phyloP scores from a whole-genome alignment of 1,140 invertebrate species.

The Microplitis demolitor region DNA sequence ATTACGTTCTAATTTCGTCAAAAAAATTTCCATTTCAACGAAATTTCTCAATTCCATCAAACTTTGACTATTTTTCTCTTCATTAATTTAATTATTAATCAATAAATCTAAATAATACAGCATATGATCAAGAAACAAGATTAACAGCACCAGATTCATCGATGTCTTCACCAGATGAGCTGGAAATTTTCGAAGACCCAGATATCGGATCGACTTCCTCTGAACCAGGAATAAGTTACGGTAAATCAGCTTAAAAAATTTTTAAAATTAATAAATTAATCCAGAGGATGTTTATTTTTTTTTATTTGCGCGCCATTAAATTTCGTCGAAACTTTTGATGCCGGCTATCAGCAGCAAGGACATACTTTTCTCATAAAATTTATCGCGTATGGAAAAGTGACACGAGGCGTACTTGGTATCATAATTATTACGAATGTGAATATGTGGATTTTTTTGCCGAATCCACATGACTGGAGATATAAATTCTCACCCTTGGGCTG shows the following conservation, averaged over 20 bases:
- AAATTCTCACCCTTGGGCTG: neutral
- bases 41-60: no score
- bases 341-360: no score
- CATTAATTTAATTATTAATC: neutral
- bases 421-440: neutral
- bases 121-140: conserved; percentile 39
- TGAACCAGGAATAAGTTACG: conserved; percentile 50
- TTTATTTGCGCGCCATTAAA: neutral
- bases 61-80: no score
- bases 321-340: neutral
- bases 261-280: no score
- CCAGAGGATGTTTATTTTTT: neutral
- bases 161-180: conserved; percentile 47
- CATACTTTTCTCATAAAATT: neutral
- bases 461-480: no score
- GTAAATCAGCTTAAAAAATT: conserved; percentile 31
- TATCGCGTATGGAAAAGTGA: neutral
- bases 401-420: no score
- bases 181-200: conserved; percentile 42
- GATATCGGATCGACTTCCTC: conserved; percentile 47
- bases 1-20: no score
- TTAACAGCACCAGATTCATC: conserved; percentile 49
- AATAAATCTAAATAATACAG: neutral
- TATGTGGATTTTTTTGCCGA: neutral
- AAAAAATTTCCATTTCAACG: no score